Evolutionary conservation across 2,888 invertebrate genomes (phyloP).

Genomic region (Archips xylosteana): DNA sequence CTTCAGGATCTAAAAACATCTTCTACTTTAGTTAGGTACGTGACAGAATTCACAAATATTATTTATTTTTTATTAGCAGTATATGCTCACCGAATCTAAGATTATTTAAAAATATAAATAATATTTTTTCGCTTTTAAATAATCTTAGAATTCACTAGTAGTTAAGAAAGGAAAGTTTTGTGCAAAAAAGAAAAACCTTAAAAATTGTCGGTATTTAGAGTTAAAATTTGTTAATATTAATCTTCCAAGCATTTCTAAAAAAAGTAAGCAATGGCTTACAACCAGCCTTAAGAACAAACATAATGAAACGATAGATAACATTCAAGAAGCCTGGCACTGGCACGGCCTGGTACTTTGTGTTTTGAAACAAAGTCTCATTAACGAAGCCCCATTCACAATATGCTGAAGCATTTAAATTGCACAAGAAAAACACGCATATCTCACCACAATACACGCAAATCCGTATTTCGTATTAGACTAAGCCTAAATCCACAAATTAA

Average conservation of each 20-base stretch:
- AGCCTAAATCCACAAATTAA: not conserved
- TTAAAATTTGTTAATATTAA: no score
- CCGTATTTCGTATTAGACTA: not conserved
- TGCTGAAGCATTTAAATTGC: constrained; percentile 9
- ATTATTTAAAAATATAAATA: no score
- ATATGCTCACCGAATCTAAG: no score
- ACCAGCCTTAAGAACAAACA: constrained; percentile 1
- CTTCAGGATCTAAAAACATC: no score
- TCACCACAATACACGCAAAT: constrained; percentile 15
- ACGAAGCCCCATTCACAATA: constrained; percentile 7
- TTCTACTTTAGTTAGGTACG: no score
- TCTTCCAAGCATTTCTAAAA: not conserved
- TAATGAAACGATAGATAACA: constrained; percentile 9
- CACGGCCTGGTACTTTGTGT: constrained; percentile 28
- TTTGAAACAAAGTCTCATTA: constrained; percentile 19
- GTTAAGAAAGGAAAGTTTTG: no score
- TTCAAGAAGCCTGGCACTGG: not conserved
- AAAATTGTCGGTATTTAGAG: no score
- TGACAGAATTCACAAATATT: no score
- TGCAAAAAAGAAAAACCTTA: no score
- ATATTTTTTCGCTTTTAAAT: no score
- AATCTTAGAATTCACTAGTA: no score
- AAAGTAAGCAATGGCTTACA: not conserved
- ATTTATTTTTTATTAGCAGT: no score
- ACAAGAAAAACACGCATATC: not conserved